phyloP scores from a whole-genome alignment of 2,113 vertebrate species.

The Spermophilus dauricus region DNA sequence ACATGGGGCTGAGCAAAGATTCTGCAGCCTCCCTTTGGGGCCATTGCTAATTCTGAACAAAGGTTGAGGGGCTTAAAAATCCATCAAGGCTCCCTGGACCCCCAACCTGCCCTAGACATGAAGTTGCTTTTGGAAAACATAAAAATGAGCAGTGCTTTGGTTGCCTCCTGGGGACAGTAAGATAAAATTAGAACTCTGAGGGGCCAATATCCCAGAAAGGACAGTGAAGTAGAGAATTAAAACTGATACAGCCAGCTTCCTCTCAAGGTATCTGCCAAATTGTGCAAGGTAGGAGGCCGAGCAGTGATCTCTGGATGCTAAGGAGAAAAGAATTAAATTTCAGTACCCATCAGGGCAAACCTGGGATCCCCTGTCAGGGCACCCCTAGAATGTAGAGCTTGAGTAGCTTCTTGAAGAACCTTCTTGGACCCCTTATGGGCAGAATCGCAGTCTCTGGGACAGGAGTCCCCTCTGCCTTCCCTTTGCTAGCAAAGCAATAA shows the following conservation, averaged over 20 bases:
- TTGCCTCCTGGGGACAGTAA: slow-evolving; percentile 41
- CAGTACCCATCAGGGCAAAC: slow-evolving; percentile 21
- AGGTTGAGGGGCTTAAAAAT: slow-evolving; percentile 48
- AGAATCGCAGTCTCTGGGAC: too few relatives aligned
- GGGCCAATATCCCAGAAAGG: slow-evolving; percentile 34
- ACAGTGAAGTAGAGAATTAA: slow-evolving; percentile 47
- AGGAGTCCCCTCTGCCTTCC: too few relatives aligned
- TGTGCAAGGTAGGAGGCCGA: not conserved
- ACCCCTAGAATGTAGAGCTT: too few relatives aligned
- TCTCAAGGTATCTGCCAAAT: slow-evolving; percentile 32
- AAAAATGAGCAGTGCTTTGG: slow-evolving; percentile 45
- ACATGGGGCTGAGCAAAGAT: not conserved
- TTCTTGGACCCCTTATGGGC: too few relatives aligned
- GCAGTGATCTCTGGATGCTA: not conserved
- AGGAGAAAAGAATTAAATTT: not conserved
- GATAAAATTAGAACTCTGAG: slow-evolving; percentile 64
- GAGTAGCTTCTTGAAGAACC: too few relatives aligned
- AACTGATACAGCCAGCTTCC: slow-evolving; percentile 38
- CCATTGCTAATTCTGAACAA: slow-evolving; percentile 26
- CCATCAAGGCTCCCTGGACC: not conserved
- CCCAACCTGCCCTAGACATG: not conserved
- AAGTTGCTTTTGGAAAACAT: slow-evolving; percentile 60
- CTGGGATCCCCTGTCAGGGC: too few relatives aligned
- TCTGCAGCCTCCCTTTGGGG: not conserved
- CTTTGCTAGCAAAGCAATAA: too few relatives aligned